Base-by-base conservation (phyloP, 2,797 vertebrate species). In the Tenualosa thibaudeaui region DNA sequence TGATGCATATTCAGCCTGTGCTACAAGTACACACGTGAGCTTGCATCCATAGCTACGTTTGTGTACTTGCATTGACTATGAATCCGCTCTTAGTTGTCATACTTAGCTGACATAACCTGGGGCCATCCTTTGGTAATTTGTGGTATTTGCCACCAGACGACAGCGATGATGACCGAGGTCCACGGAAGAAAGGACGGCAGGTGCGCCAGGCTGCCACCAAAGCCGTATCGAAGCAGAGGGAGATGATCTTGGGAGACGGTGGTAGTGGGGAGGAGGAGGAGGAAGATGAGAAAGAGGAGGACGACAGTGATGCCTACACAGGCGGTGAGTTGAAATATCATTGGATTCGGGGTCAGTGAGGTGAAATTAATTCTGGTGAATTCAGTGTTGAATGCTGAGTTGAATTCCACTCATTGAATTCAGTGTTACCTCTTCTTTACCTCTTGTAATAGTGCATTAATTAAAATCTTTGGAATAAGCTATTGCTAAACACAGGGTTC, bases 151-250 rank as follows among this genome's bases (percentile, higher is more conserved):
- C 2, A 10, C 68, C 92, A 97, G 98, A 97, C 90, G 98, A 99
- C 94, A 99, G 98, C 0, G 98, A 99, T 83, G 98, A 99, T 5
- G 98, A 98, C 51, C 96, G 95, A 84, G 97, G 98, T 84, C 97
- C 98, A 89, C 98, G 96, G 94, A 98, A 98, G 94, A 99, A 96
- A 5, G 97, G 97, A 58, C 97, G 98, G 81, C 98, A 99, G 82
- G 97, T 98, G 85, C 96, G 98, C 26, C 97, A 99, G 95, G 98
- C 98, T 0, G 98, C 98, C 2, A 97, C 98, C 87, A 99, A 99
- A 95, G 98, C 98, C 0, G 98, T 96, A 88, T 98, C 98, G 50
- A 99, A 99, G 93, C 98, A 99, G 92, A 94, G 98, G 87, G 98
- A 99, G 94, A 99, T 99, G 95, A 94, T 99, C 81, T 94, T 99